Base-by-base conservation (phyloP, 2,113 vertebrate genomes). In the Oncorhynchus clarkii region DNA sequence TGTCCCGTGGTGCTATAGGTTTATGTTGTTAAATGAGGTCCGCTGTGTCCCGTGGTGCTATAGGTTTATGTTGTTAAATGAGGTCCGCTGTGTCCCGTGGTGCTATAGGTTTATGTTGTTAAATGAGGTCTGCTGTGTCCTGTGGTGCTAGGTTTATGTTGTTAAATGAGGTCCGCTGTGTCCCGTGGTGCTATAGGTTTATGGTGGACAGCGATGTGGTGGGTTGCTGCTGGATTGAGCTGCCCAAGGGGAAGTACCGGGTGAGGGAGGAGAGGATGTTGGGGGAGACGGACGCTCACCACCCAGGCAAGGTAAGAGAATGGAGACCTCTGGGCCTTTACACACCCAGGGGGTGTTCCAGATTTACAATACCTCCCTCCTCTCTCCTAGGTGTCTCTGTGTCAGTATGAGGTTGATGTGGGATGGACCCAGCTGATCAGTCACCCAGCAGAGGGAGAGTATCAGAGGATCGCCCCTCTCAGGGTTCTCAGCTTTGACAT, bases 401-500 rank as follows among this genome's bases (percentile, higher is more conserved):
- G 94, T 73, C 96, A 97, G 87, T 93, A 97, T 72, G 96, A 98
- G 79, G 93, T 91, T 9, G 96, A 98, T 3, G 93, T 97, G 49
- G 92, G 87, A 24, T 97, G 95, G 95, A 92, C 90, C 0, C 87
- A 96, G 2, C 72, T 97, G 67, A 81, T 95, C 79, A 97, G 95
- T 84, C 96, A 97, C 76, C 91, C 95, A 0, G 93, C 95, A 0
- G 96, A 98, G 68, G 96, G 94, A 31, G 93, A 93, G 0, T 97
- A 95, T 95, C 96, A 98, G 89, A 92, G 93, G 73, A 86, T 98
- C 0, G 95, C 96, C 0, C 96, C 96, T 0, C 92, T 97, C 31
- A 87, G 96, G 0, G 94, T 98, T 24, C 94, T 98, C 24, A 98
- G 96, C 85, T 97, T 98, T 68, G 96, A 97, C 79, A 97, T 97